These are phyloP conservation scores for Lasioglossum pauxillum DNA, from an alignment of 2,888 invertebrate species.

Conservation along the genomic window DNA sequence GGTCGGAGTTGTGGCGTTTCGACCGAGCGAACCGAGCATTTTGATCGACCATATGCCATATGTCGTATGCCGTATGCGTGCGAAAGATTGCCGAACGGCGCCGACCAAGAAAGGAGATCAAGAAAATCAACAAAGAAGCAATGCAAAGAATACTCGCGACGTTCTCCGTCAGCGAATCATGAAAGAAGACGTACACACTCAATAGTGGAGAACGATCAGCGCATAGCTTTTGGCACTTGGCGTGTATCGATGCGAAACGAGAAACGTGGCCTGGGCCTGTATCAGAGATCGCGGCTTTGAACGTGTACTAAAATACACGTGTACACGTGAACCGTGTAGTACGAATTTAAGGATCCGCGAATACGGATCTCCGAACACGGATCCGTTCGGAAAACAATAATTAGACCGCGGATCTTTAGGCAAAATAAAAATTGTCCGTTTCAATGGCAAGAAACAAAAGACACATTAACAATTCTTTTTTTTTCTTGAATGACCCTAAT, in stretches of 20 bases:
- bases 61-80: constrained; percentile 40
- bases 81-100: constrained; percentile 65
- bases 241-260: constrained; percentile 30
- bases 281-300: background rate
- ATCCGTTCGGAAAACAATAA: too few relatives aligned
- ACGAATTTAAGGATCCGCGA: too few relatives aligned
- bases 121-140: constrained; percentile 61
- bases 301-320: too few relatives aligned
- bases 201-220: constrained; percentile 60
- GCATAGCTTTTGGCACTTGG: constrained; percentile 53
- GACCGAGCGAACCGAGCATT: constrained; percentile 80
- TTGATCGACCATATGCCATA: constrained; percentile 50
- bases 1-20: constrained; percentile 74
- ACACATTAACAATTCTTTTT: too few relatives aligned
- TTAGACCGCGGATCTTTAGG: too few relatives aligned
- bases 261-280: constrained; percentile 32
- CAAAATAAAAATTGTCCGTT: too few relatives aligned
- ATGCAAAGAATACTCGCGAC: constrained; percentile 21
- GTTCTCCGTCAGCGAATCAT: constrained; percentile 24
- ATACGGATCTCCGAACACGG: too few relatives aligned
- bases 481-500: too few relatives aligned
- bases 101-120: constrained; percentile 73
- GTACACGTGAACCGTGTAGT: too few relatives aligned
- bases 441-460: too few relatives aligned
- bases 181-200: constrained; percentile 61